A percentile compares a stretch with the other conserved stretches of the same genome.
Conservation (phyloP, 1,140 invertebrate species). For the Monochamus saltuarius region DNA sequence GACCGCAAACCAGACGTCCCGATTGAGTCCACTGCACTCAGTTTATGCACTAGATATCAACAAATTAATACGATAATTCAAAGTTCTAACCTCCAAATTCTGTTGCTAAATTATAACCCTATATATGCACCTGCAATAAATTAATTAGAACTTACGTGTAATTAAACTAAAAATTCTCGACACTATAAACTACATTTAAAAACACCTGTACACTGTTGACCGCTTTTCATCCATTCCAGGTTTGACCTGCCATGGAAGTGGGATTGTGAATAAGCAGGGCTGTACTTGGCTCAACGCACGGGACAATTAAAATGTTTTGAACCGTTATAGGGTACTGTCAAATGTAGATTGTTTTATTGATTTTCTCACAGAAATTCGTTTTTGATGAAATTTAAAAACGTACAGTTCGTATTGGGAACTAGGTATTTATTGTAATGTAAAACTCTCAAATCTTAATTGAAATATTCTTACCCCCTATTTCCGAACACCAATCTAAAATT, state of each 20-base stretch:
- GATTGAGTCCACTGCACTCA: slow-evolving; percentile 44
- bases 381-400: too few species aligned
- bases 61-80: slow-evolving; percentile 37
- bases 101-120: slow-evolving; percentile 4
- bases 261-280: slow-evolving; percentile 43
- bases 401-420: too few species aligned
- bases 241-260: slow-evolving; percentile 50
- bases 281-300: slow-evolving; percentile 17
- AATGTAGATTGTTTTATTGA: too few species aligned
- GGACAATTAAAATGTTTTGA: background rate
- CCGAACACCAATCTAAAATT: too few species aligned
- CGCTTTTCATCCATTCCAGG: slow-evolving; percentile 52
- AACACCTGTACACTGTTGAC: slow-evolving; percentile 52
- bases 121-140: slow-evolving; percentile 11
- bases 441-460: too few species aligned
- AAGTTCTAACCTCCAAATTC: slow-evolving; percentile 37
- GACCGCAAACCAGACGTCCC: slow-evolving; percentile 34
- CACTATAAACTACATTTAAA: slow-evolving; percentile 48
- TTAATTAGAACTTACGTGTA: slow-evolving; percentile 31
- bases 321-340: too few species aligned
- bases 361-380: too few species aligned
- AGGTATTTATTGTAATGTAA: too few species aligned
- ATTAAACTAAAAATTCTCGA: slow-evolving; percentile 31
- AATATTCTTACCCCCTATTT: too few species aligned
- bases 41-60: slow-evolving; percentile 49